Evolutionary conservation across 1,140 invertebrate genomes (phyloP), one percentile per base, ranked within the genome.

Genomic region (Drosophila varians): DNA sequence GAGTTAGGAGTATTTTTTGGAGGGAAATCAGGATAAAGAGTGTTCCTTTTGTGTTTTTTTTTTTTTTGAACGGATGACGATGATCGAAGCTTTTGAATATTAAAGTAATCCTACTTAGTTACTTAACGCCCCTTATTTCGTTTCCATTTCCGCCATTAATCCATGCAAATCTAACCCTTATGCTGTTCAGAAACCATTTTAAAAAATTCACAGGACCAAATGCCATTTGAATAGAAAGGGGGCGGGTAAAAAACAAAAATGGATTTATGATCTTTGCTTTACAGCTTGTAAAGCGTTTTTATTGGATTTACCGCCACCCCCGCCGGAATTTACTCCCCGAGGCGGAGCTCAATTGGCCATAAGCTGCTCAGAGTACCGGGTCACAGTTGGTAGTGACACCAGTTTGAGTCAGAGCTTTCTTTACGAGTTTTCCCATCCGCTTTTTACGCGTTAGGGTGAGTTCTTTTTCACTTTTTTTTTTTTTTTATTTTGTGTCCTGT

Each of bases 221-320:
- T 78, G 38, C 55, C 66, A 66, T 68, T 68, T 68, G 45, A 53
- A 66, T 53, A 9, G 21, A 28, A 38, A 14, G 31, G 62, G 60
- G 31, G 60, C 12, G 11, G 3, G 61, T 34, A 14, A 64, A 54
- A 61, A 45, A 58, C 42, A 61, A 61, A 80, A 80, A 76, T 73
- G 55, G 77, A 73, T 89, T 88, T 76, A 86, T 89, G 79, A 86
- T 68, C 46, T 79, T 76, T 78, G 74, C 74, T 75, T 88, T 88
- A 79, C 69, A 84, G 61, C 79, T 80, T 89, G 87, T 89, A 89
- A 89, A 89, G 86, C 80, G 86, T 66, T 89, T 89, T 89, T 89
- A 89, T 89, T 89, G 86, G 80, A 89, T 89, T 89, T 89, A 62
- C 46, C 54, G 28, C 42, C 26, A 52, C 51, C 34, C 55, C 47